Evolutionary conservation across 2,888 invertebrate species (phyloP), one percentile per base, ranked within the genome.

Genomic region (Agonopterix heracliana): DNA sequence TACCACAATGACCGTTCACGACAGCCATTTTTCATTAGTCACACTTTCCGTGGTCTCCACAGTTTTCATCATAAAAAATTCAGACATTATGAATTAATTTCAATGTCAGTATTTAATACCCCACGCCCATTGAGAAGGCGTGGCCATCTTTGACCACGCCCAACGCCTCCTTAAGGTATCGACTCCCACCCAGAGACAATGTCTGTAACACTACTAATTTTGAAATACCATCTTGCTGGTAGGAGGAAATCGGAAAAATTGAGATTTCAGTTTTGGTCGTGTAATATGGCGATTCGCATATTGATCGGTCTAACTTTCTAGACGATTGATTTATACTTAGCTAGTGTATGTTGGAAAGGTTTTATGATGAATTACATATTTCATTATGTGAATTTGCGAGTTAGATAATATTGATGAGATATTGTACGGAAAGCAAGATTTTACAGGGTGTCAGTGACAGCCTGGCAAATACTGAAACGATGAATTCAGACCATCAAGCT

Each of bases 291-390:
- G 74, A 82, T 78, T 68, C 68, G 66, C 56, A 68, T 87, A 87
- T 87, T 69, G 87, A 88, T 85, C 77, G 68, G 42, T 26, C 49
- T 53, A 88, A 87, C 80, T 87, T 87, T 85, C 78, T 82, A 87
- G 87, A 87, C 87, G 75, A 85, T 84, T 87, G 85, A 83, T 86
- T 78, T 64, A 73, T 74, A 72, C 70, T 66, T 66, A 58, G 44
- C 54, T 43, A 52, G 53, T 51, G 45, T 7, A 46, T 44, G 47
- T 26, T 5, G 26, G 26, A 26, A 26, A 26, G 26, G 26, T 26
- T 26, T 9, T 11, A 11, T 40, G 40, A 11, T 8, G 11, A 11
- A 11, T 40, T 40, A 5, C n/a, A 11, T 40, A n/a, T n/a, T 40
- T 40, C 40, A 9, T 9, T 10, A 11, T 40, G 40, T n/a, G n/a